A percentile compares a stretch with the other conserved stretches of the same genome.
phyloP scores from a whole-genome alignment of 1,140 invertebrate species.

The Temnothorax longispinosus region DNA sequence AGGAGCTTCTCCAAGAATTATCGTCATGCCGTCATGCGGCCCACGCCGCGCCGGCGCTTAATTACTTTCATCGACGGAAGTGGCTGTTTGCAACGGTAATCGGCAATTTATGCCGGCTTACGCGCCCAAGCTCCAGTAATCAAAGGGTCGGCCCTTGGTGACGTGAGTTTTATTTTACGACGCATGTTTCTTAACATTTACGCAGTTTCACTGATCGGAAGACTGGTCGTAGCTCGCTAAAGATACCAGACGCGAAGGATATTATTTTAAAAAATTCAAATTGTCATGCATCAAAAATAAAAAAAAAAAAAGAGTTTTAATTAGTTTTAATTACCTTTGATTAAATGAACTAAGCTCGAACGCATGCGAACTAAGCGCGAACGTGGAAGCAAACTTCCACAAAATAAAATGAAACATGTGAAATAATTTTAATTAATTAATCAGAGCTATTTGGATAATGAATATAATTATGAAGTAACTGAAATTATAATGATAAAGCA shows the following conservation, averaged over 20 bases:
- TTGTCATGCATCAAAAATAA: no score
- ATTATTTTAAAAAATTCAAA: background rate
- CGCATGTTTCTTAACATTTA: slow-evolving; percentile 15
- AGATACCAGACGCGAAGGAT: background rate
- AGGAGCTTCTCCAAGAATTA: slow-evolving; percentile 51
- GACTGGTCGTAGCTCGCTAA: background rate
- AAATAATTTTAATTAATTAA: slow-evolving; percentile 5
- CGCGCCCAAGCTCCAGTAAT: slow-evolving; percentile 43
- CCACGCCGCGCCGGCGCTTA: slow-evolving; percentile 43
- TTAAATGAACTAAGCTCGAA: background rate
- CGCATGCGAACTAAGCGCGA: no score
- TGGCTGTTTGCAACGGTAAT: slow-evolving; percentile 56
- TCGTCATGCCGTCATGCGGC: slow-evolving; percentile 45
- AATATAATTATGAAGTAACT: background rate
- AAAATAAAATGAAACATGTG: background rate
- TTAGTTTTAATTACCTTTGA: background rate
- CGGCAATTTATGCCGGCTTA: slow-evolving; percentile 56
- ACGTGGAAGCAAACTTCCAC: background rate
- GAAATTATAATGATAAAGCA: background rate
- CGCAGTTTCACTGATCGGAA: background rate
- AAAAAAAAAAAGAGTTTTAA: no score
- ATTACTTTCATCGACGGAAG: slow-evolving; percentile 62
- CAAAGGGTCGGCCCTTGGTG: slow-evolving; percentile 24
- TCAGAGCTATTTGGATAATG: background rate
- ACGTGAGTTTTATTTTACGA: slow-evolving; percentile 17